phyloP scores from a whole-genome alignment of 2,113 vertebrate species.

The Paramormyrops kingsleyae region DNA sequence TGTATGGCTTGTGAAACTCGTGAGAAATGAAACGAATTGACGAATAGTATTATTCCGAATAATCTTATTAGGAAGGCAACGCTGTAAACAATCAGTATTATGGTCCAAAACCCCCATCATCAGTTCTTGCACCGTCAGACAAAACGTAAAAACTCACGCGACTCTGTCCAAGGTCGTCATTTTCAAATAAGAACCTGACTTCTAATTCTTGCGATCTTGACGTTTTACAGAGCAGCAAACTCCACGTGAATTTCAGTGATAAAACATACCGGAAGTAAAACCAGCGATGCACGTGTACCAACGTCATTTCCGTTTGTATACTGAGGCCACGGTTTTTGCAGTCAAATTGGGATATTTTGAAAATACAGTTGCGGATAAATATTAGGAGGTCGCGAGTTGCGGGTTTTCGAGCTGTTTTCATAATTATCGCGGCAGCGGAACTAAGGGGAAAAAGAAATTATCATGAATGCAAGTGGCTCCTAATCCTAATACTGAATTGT shows the following conservation, averaged over 20 bases:
- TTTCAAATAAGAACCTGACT: background rate
- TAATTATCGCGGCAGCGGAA: too few relatives aligned
- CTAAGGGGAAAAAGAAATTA: too few relatives aligned
- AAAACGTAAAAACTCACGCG: conserved; percentile 44
- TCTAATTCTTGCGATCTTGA: background rate
- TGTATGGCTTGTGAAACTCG: background rate
- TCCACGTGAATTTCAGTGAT: conserved; percentile 39
- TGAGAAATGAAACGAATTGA: background rate
- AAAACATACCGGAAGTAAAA: conserved; percentile 22
- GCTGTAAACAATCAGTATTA: background rate
- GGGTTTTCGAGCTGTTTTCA: too few relatives aligned
- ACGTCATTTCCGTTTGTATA: background rate
- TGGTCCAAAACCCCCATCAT: background rate
- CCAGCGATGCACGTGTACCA: background rate
- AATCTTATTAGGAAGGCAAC: background rate
- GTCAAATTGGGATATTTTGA: too few relatives aligned
- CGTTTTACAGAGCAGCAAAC: background rate
- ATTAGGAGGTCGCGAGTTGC: too few relatives aligned
- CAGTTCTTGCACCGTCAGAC: background rate
- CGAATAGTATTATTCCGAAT: too few relatives aligned
- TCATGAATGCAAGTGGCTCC: too few relatives aligned
- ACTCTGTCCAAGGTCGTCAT: conserved; percentile 49
- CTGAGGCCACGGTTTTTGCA: too few relatives aligned
- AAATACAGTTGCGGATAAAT: too few relatives aligned
- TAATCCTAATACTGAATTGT: too few relatives aligned